Evolutionary conservation across 2,888 invertebrate species (phyloP).

Genomic region (Pristionchus arcanus): DNA sequence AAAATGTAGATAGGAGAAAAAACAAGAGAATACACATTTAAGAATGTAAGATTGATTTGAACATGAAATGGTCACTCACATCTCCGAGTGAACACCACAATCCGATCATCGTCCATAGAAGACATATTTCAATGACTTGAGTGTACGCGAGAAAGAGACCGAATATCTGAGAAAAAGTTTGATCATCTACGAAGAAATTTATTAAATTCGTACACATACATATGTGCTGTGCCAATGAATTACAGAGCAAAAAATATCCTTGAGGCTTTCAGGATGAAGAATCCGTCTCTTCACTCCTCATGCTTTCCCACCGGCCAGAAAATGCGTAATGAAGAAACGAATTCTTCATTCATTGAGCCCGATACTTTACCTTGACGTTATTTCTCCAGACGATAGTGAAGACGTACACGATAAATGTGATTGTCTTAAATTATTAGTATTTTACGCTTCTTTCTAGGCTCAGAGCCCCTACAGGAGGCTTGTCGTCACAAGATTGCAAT

Average conservation of each 20-base stretch:
- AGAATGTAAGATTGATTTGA: background rate
- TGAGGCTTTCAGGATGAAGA: too few species aligned
- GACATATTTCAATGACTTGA: background rate
- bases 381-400: background rate
- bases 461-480: too few species aligned
- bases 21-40: background rate
- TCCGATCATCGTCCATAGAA: background rate
- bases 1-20: background rate
- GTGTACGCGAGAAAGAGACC: constrained; percentile 3
- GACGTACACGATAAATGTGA: background rate
- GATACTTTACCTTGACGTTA: background rate
- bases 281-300: too few species aligned
- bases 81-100: background rate
- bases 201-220: too few species aligned
- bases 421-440: background rate
- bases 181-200: too few species aligned
- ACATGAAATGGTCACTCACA: background rate
- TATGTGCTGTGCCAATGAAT: too few species aligned
- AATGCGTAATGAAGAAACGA: too few species aligned
- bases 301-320: too few species aligned
- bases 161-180: background rate
- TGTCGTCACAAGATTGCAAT: too few species aligned
- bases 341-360: background rate
- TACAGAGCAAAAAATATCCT: too few species aligned
- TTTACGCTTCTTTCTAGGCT: too few species aligned